Evolutionary conservation across 2,797 vertebrate genomes (phyloP), one percentile per base, ranked within the genome.

Genomic region (Aeoliscus strigatus): DNA sequence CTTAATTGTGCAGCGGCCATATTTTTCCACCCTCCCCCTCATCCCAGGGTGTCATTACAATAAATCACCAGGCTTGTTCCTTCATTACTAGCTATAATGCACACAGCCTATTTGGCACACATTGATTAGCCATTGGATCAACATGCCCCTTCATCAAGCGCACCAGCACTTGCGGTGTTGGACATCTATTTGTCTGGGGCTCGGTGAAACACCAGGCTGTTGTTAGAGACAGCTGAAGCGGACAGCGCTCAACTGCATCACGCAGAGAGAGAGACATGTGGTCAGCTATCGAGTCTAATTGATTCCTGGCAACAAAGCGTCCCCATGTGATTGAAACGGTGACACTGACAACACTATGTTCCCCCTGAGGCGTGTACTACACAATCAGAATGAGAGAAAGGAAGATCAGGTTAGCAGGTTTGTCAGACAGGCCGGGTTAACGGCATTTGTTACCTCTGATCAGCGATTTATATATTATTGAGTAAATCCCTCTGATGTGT

Each of bases 101-200:
- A 42, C 34, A 32, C 38, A 54, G 57, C 55, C 42, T 77, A 64
- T 77, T 81, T 77, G 79, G 60, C 67, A 72, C 39, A 4, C 79
- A 84, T 83, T 70, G 73, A 83, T 81, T 73, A 59, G 60, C 32
- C 51, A 70, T 77, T 54, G 50, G 64, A 71, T 76, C 63, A 65
- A 36, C 62, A 23, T 36, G 34, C 33, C 35, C 48, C 30, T 69
- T 63, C 51, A 59, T 80, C 57, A 71, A 26, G 26, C 35, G 39
- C 53, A 17, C 34, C 26, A 4, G 17, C 56, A 27, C 44, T 57
- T 51, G 24, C 39, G 60, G 36, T 41, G 55, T 48, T 55, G 29
- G 55, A 59, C 48, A 64, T 75, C 68, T 78, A 54, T 53, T 62
- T 50, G 47, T 40, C 39, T 37, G 11, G 1, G 13, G 12, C 21